Conservation (phyloP, 2,888 invertebrate species). For the Drosophila borealis region DNA sequence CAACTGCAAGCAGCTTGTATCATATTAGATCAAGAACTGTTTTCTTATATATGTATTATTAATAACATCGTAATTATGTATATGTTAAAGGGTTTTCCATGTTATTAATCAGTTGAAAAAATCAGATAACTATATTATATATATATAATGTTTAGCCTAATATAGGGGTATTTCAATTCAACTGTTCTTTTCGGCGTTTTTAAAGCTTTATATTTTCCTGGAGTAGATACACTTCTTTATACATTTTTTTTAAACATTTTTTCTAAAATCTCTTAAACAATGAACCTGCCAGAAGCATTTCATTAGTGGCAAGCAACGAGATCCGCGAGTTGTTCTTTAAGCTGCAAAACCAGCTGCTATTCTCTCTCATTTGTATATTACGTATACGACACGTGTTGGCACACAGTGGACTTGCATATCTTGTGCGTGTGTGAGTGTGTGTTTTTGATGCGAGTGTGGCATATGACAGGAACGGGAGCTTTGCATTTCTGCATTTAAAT, state of each 20-base stretch:
- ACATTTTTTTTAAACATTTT: background rate
- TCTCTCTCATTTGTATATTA: constrained; percentile 35
- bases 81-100: no score
- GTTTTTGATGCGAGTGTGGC: constrained; percentile 48
- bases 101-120: no score
- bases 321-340: background rate
- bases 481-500: constrained; percentile 77
- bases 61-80: no score
- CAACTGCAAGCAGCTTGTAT: no score
- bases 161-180: no score
- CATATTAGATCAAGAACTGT: no score
- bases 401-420: constrained; percentile 49
- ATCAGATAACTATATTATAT: no score
- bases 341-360: constrained; percentile 18
- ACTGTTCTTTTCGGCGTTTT: background rate
- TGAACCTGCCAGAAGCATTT: constrained; percentile 15
- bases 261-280: constrained; percentile 13
- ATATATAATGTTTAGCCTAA: no score
- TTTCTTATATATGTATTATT: no score
- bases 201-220: no score
- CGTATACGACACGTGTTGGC: constrained; percentile 61
- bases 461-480: constrained; percentile 30
- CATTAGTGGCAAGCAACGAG: background rate
- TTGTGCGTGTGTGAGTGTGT: constrained; percentile 4
- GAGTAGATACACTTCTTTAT: background rate